Percentiles rank a stretch among this genome's conserved stretches.
Conservation (phyloP, 2,888 invertebrate species). For the Lasioglossum morio region DNA sequence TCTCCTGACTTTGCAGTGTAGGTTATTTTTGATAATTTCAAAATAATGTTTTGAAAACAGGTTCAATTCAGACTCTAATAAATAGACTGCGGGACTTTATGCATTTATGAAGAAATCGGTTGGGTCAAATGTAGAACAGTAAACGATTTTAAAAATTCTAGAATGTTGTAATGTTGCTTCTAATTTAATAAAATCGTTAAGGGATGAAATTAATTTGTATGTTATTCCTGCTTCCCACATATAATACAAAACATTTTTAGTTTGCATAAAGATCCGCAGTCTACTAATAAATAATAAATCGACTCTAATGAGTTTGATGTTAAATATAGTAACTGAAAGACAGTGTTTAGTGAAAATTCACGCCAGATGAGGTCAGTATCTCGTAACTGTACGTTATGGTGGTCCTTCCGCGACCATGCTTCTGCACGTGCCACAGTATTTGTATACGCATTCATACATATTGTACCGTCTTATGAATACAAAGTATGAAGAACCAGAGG, state of each 20-base stretch:
- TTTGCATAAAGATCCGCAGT: too few relatives aligned
- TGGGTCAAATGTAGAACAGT: too few relatives aligned
- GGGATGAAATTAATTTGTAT: too few relatives aligned
- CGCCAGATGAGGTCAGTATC: neutral
- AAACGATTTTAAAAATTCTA: too few relatives aligned
- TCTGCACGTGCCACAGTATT: neutral
- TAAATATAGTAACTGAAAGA: neutral
- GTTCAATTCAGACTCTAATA: neutral
- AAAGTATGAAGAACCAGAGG: conserved; percentile 8
- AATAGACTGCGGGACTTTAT: too few relatives aligned
- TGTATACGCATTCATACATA: conserved; percentile 11
- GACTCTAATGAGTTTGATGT: neutral
- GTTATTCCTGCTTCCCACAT: too few relatives aligned
- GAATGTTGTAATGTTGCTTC: too few relatives aligned
- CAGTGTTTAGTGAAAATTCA: neutral
- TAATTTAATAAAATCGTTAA: too few relatives aligned
- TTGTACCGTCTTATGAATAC: conserved; percentile 4
- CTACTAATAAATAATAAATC: neutral
- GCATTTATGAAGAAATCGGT: too few relatives aligned
- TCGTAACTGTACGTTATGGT: neutral
- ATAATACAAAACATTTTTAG: too few relatives aligned
- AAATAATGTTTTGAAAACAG: neutral
- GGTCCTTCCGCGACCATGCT: neutral
- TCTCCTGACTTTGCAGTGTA: neutral
- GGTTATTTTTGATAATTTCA: neutral